Evolutionary conservation across 2,888 invertebrate species (phyloP).

Genomic region (Cerastis leucographa): DNA sequence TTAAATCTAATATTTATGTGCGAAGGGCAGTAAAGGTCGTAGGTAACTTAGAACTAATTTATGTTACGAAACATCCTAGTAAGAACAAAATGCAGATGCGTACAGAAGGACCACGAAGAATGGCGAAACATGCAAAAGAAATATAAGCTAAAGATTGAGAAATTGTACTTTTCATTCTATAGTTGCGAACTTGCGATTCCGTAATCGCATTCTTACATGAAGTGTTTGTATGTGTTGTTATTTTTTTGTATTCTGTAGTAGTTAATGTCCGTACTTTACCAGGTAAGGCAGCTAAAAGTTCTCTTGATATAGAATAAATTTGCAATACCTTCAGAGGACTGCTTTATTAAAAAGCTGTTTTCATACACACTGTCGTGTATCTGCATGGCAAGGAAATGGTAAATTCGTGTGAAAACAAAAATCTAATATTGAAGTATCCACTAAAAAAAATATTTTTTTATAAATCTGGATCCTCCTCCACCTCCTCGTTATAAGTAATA

Average conservation of each 20-base stretch:
- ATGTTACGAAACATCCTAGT: conserved; percentile 27
- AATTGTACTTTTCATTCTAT: not conserved
- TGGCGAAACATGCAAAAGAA: not conserved
- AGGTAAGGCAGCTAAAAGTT: not conserved
- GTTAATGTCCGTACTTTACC: not conserved
- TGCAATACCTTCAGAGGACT: conserved; percentile 40
- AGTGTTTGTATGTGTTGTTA: not conserved
- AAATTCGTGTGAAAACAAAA: not conserved
- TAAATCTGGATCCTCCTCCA: not conserved
- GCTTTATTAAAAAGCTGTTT: conserved; percentile 44
- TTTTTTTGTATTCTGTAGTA: not conserved
- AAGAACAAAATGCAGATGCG: conserved; percentile 5
- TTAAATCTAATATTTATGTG: conserved; percentile 39
- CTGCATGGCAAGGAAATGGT: not conserved
- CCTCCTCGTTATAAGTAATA: conserved; percentile 23
- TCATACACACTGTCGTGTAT: conserved; percentile 31
- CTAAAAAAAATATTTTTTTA: not conserved
- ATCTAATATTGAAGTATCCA: no score
- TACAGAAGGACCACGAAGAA: conserved; percentile 10
- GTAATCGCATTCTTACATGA: not conserved
- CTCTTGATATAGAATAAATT: conserved; percentile 45
- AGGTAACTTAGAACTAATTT: conserved; percentile 36
- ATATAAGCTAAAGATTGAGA: not conserved
- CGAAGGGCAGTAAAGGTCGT: conserved; percentile 5
- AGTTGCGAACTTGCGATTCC: not conserved